phyloP scores from a whole-genome alignment of 2,888 invertebrate species.

The Gandaritis pyraliata region DNA sequence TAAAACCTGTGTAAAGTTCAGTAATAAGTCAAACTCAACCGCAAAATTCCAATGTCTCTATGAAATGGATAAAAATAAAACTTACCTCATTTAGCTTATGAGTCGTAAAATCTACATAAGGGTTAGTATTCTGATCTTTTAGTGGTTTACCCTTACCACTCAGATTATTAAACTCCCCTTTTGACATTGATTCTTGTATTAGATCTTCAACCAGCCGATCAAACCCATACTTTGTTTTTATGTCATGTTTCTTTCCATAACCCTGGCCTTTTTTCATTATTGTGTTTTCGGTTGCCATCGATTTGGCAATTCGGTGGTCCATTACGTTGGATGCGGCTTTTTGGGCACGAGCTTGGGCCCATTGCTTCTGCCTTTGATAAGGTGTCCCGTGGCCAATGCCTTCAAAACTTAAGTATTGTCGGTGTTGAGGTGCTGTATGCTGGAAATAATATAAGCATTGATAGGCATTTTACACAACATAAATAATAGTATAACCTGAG shows the following conservation, averaged over 20 bases:
- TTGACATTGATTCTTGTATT: slow-evolving; percentile 95
- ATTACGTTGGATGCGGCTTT: slow-evolving; percentile 87
- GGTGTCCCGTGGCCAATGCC: slow-evolving; percentile 92
- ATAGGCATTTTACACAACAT: too few species aligned
- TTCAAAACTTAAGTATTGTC: slow-evolving; percentile 91
- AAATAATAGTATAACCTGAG: too few species aligned
- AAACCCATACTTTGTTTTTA: slow-evolving; percentile 92
- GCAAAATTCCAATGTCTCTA: too few species aligned
- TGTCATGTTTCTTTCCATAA: slow-evolving; percentile 86
- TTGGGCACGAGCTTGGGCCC: slow-evolving; percentile 86
- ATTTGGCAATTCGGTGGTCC: slow-evolving; percentile 86
- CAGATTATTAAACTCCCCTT: slow-evolving; percentile 94
- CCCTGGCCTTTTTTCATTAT: slow-evolving; percentile 86
- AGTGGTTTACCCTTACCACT: slow-evolving; percentile 93
- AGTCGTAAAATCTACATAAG: slow-evolving; percentile 94
- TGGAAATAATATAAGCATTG: slow-evolving; percentile 53
- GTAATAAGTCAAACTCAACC: too few species aligned
- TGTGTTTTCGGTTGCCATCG: slow-evolving; percentile 85
- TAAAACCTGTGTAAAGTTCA: slow-evolving; percentile 81
- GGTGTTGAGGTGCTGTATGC: slow-evolving; percentile 95
- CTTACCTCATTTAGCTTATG: slow-evolving; percentile 92
- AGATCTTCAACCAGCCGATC: slow-evolving; percentile 96
- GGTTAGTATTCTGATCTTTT: slow-evolving; percentile 88
- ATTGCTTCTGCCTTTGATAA: slow-evolving; percentile 91
- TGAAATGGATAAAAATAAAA: neutral